These are phyloP conservation scores for Acanthochromis polyacanthus DNA, from an alignment of 2,113 vertebrate genomes.

Conservation along the genomic window DNA sequence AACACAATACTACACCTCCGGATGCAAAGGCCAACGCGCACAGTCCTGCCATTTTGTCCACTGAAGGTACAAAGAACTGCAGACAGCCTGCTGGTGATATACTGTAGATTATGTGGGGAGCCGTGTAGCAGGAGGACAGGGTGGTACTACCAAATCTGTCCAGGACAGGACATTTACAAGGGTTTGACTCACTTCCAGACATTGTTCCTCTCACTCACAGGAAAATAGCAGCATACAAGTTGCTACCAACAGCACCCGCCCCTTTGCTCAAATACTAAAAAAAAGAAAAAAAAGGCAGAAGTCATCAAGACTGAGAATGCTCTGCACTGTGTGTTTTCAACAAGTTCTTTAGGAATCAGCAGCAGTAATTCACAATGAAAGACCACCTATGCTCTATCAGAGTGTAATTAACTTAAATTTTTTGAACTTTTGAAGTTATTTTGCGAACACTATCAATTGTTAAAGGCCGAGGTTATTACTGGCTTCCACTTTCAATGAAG, in stretches of 20 bases:
- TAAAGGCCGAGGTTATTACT: slow-evolving; percentile 3
- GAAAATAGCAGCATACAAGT: slow-evolving; percentile 64
- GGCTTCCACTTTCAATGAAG: slow-evolving; percentile 23
- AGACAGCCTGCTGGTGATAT: not conserved
- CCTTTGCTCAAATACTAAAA: slow-evolving; percentile 36
- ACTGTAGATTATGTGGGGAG: slow-evolving; percentile 13
- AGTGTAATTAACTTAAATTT: not conserved
- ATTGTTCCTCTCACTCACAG: slow-evolving; percentile 77
- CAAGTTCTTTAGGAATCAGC: not conserved
- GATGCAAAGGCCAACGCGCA: slow-evolving; percentile 60
- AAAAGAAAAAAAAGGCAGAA: not conserved
- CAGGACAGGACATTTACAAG: slow-evolving; percentile 67
- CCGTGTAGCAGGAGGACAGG: slow-evolving; percentile 30
- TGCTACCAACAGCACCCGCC: slow-evolving; percentile 42
- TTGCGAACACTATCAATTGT: not conserved
- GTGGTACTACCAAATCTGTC: slow-evolving; percentile 53
- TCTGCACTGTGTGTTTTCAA: slow-evolving; percentile 2
- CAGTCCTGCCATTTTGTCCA: slow-evolving; percentile 74
- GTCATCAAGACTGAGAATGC: not conserved
- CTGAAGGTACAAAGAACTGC: slow-evolving; percentile 23
- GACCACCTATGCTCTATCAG: not conserved
- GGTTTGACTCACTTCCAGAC: slow-evolving; percentile 81
- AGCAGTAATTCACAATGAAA: not conserved
- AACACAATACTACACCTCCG: slow-evolving; percentile 68
- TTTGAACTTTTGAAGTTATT: slow-evolving; percentile 21